Conservation (phyloP, 35 echinoderm and acorn worm genomes). For the Ptychodera flava region DNA sequence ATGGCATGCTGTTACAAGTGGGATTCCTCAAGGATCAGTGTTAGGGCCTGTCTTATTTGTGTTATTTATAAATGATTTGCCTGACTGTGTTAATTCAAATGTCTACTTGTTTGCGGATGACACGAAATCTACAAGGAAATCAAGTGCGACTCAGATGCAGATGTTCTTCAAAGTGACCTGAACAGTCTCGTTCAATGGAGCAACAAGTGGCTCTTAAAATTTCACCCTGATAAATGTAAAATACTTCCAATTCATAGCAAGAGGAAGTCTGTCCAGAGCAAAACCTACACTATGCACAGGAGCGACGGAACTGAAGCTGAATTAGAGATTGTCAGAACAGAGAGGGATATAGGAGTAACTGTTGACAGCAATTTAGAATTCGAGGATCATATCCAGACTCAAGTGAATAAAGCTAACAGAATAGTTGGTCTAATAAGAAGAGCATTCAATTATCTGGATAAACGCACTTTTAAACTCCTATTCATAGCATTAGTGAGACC, state of each 20-base stretch:
- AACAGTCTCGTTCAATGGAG: constrained; percentile 23
- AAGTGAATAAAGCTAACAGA: constrained; percentile 11
- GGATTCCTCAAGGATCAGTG: constrained; percentile 34
- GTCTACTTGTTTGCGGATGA: constrained; percentile 45
- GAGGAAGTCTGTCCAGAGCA: not conserved
- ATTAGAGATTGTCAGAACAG: not conserved
- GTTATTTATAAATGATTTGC: constrained; percentile 43
- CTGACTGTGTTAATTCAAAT: constrained; percentile 12
- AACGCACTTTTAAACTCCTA: not conserved
- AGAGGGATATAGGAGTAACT: constrained; percentile 13
- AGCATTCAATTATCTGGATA: constrained; percentile 9
- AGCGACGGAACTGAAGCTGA: not conserved
- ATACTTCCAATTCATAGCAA: constrained; percentile 2
- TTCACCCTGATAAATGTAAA: constrained; percentile 48
- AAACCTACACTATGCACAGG: not conserved
- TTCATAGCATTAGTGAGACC: constrained; percentile 8
- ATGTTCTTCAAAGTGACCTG: constrained; percentile 29
- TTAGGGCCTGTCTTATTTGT: constrained; percentile 37
- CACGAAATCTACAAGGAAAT: constrained; percentile 24
- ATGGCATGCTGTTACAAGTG: constrained; percentile 27
- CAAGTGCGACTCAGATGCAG: not conserved
- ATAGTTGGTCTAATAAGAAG: constrained; percentile 26
- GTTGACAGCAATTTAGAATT: constrained; percentile 18
- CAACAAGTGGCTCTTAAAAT: constrained; percentile 25
- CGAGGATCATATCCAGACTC: not conserved